Conservation (phyloP, 2,888 invertebrate species). For the Platyscelio sp. region DNA sequence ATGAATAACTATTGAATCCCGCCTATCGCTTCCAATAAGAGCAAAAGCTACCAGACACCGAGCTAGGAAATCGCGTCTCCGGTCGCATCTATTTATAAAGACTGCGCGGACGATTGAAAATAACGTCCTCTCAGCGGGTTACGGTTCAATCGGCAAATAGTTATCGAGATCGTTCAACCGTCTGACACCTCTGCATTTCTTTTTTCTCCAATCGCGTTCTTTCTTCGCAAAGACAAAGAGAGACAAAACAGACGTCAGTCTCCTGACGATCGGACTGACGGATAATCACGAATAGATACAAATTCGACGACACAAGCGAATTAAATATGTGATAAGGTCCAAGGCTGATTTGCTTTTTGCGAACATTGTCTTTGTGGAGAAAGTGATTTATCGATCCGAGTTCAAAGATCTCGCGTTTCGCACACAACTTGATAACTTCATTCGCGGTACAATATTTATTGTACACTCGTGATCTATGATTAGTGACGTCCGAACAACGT, state of each 20-base stretch:
- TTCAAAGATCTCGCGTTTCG: constrained; percentile 60
- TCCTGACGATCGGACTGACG: constrained; percentile 13
- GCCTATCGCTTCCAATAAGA: constrained; percentile 81
- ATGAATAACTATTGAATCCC: constrained; percentile 85
- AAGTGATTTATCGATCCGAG: constrained; percentile 63
- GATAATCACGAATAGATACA: constrained; percentile 30
- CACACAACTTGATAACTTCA: constrained; percentile 67
- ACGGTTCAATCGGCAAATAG: constrained; percentile 46
- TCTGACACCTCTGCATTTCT: background rate
- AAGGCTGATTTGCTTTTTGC: constrained; percentile 51
- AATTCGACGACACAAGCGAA: constrained; percentile 44
- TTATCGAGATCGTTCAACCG: constrained; percentile 37
- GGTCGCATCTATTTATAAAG: constrained; percentile 75
- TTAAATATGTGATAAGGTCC: constrained; percentile 50
- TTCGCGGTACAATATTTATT: constrained; percentile 55
- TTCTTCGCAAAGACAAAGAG: constrained; percentile 12
- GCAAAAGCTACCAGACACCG: constrained; percentile 66
- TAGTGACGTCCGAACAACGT: no score
- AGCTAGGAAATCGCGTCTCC: constrained; percentile 71
- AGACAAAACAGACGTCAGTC: background rate
- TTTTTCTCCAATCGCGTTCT: background rate
- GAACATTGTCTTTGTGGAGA: constrained; percentile 56
- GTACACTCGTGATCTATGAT: no score
- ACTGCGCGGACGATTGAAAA: constrained; percentile 71
- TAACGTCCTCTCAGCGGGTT: constrained; percentile 66